Conservation (phyloP, 2,888 invertebrate genomes). For the Acronicta aceris region DNA sequence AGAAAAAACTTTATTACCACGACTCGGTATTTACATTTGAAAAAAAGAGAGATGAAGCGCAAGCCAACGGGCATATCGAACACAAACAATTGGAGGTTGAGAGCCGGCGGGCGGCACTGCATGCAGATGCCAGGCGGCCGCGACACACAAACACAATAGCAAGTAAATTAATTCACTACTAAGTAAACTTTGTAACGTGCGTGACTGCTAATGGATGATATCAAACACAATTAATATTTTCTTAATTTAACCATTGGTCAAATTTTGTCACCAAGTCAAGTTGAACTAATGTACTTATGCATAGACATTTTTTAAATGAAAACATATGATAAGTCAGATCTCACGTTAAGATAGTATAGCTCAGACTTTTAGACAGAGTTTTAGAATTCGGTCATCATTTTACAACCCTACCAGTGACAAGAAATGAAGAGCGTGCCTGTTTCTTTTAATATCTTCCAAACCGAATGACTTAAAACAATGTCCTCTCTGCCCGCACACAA, state of each 20-base stretch:
- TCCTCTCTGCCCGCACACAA: conserved; percentile 59
- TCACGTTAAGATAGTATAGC: too few relatives aligned
- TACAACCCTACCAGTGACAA: too few relatives aligned
- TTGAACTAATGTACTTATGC: background rate
- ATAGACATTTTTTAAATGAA: too few relatives aligned
- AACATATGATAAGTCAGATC: background rate
- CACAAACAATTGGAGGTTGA: conserved; percentile 61
- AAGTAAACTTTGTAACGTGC: conserved; percentile 21
- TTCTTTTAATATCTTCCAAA: too few relatives aligned
- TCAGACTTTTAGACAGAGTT: too few relatives aligned
- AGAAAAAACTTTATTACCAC: conserved; percentile 61
- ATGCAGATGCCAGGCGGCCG: conserved; percentile 45
- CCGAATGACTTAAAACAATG: conserved; percentile 74
- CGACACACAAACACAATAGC: conserved; percentile 83
- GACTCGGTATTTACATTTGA: conserved; percentile 72
- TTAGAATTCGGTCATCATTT: too few relatives aligned
- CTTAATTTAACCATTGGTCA: background rate
- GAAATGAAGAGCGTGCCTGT: too few relatives aligned
- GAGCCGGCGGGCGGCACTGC: conserved; percentile 28
- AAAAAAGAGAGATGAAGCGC: conserved; percentile 65
- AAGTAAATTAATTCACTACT: conserved; percentile 81
- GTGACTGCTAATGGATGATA: background rate
- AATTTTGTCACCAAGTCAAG: background rate
- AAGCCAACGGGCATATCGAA: conserved; percentile 63
- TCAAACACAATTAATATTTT: background rate